phyloP scores from a whole-genome alignment of 2,113 vertebrate genomes.

The Eonycteris spelaea region DNA sequence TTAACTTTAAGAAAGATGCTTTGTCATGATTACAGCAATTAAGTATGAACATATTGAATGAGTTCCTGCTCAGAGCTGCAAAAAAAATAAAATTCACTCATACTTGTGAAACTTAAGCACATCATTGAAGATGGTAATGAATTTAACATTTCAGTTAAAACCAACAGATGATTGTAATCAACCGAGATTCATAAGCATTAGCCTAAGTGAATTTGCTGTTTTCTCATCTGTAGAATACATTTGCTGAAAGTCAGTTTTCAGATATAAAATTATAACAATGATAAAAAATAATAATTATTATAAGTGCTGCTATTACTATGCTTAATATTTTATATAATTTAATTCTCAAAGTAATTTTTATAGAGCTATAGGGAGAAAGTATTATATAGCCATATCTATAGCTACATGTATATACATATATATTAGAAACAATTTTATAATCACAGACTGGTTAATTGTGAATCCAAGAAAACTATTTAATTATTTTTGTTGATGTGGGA shows the following conservation, averaged over 20 bases:
- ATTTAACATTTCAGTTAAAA: conserved; percentile 31
- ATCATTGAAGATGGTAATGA: background rate
- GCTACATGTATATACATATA: background rate
- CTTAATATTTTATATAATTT: conserved; percentile 24
- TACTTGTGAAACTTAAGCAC: background rate
- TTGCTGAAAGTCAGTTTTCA: background rate
- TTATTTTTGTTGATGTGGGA: background rate
- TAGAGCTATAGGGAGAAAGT: background rate
- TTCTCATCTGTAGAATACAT: background rate
- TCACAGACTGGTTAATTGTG: background rate
- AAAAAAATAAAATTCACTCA: conserved; percentile 13
- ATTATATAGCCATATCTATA: background rate
- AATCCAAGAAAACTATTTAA: background rate
- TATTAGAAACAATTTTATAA: conserved; percentile 17
- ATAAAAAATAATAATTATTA: background rate
- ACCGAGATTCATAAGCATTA: conserved; percentile 7
- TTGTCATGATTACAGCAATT: background rate
- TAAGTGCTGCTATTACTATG: background rate
- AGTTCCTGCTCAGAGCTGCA: background rate
- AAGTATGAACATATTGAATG: background rate
- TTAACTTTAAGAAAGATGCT: background rate
- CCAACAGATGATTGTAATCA: background rate
- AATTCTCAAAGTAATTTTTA: conserved; percentile 20
- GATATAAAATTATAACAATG: background rate
- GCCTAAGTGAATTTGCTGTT: background rate